Conservation (phyloP, 2,113 vertebrate genomes). For the Anarhynchus alexandrinus region DNA sequence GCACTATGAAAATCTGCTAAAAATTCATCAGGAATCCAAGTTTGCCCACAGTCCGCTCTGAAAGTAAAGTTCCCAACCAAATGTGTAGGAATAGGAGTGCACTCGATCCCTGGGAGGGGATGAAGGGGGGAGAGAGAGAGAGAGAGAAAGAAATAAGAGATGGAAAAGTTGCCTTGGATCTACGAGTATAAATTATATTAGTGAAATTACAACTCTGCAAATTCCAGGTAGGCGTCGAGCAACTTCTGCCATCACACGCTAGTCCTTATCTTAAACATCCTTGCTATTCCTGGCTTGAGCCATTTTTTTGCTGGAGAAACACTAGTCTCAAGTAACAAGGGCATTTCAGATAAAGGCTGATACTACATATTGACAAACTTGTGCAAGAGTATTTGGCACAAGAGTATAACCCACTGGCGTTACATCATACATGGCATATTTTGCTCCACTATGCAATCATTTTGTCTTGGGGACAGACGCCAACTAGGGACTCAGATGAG, state of each 20-base stretch:
- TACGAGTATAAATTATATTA: neutral
- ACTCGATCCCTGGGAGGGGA: neutral
- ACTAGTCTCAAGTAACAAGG: neutral
- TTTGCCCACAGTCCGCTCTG: neutral
- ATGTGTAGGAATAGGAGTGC: neutral
- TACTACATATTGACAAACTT: neutral
- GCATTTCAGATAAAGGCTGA: neutral
- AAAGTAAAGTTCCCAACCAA: neutral
- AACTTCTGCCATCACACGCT: neutral
- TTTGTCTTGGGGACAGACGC: neutral
- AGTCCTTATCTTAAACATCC: neutral
- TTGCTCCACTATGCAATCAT: neutral
- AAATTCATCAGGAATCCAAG: neutral
- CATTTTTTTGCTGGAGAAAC: neutral
- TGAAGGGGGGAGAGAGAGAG: neutral
- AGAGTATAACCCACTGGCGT: neutral
- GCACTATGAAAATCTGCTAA: neutral
- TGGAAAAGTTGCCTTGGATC: neutral
- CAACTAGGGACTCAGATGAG: neutral
- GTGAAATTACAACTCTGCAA: neutral
- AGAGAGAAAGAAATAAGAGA: neutral
- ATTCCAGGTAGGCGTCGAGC: neutral
- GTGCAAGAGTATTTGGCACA: neutral
- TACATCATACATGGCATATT: neutral
- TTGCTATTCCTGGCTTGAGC: neutral